Evolutionary conservation across 2,797 vertebrate genomes (phyloP), one percentile per base, ranked within the genome.

Genomic region (Okamejei kenojei): DNA sequence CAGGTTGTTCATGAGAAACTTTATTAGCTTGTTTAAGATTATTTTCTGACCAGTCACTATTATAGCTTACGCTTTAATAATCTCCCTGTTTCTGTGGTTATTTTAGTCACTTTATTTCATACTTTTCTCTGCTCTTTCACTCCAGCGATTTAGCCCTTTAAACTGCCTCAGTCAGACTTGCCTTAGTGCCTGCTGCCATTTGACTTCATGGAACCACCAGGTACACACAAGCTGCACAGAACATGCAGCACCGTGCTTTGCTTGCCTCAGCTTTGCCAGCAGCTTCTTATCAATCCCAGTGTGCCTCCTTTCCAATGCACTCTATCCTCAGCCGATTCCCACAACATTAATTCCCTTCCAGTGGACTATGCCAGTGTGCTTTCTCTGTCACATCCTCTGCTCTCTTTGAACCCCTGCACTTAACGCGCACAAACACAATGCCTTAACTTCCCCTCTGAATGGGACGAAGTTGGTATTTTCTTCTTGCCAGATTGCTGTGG

Each of bases 121-220:
- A 93, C 21, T 93, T 11, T 93, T 93, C 93, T 94, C 74, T 94
- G 26, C 94, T 32, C 93, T 93, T 35, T 94, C 61, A 35, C 95
- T 94, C 90, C 93, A 96, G 96, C 96, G 93, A 95, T 96, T 95
- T 96, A 97, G 95, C 95, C 93, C 97, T 93, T 95, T 97, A 96
- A 95, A 96, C 95, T 96, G 95, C 95, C 93, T 98, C 94, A 96
- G 96, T 95, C 94, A 95, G 93, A 97, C 96, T 96, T 98, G 97
- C 95, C 93, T 97, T 95, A 97, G 96, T 94, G 94, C 96, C 95
- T 98, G 97, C 97, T 97, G 97, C 97, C 96, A 96, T 96, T 97
- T 97, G 95, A 96, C 96, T 95, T 94, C 96, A 93, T 96, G 96
- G 97, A 97, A 94, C 84, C 96, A 96, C 94, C 97, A 97, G 97